Conservation (phyloP, 1,140 invertebrate genomes). For the Megalonaias nervosa region DNA sequence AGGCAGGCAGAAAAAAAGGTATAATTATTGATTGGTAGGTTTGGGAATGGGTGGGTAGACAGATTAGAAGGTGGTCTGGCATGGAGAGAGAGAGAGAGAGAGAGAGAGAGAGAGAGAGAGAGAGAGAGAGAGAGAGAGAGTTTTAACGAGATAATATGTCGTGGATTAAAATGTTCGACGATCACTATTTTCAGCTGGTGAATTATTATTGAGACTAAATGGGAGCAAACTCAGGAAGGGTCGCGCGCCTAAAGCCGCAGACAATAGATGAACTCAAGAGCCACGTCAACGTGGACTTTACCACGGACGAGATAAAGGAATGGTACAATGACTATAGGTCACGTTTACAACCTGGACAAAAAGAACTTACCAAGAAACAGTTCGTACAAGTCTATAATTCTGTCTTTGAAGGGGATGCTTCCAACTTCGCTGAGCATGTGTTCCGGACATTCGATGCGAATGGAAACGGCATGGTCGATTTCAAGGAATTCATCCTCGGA, state of each 20-base stretch:
- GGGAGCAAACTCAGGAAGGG: conserved; percentile 26
- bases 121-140: no score
- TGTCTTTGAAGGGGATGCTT: conserved; percentile 38
- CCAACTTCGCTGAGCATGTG: conserved; percentile 46
- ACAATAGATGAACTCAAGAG: conserved; percentile 17
- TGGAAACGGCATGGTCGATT: conserved; percentile 47
- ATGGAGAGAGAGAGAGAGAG: no score
- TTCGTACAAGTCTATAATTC: conserved; percentile 42
- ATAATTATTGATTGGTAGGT: no score
- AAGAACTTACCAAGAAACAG: conserved; percentile 29
- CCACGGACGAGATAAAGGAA: conserved; percentile 27
- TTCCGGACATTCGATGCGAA: conserved; percentile 53
- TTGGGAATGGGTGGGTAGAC: no score
- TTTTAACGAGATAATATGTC: no score
- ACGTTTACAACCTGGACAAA: conserved; percentile 1
- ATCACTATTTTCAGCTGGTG: no score
- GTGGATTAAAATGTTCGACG: no score
- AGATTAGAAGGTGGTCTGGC: no score
- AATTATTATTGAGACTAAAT: neutral
- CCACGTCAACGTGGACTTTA: conserved; percentile 23
- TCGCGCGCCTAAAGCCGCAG: neutral
- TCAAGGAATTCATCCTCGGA: conserved; percentile 53
- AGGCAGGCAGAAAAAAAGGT: no score
- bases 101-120: no score
- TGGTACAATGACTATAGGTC: conserved; percentile 22